Conservation (phyloP, 1,140 invertebrate genomes). For the Drosophila azteca region DNA sequence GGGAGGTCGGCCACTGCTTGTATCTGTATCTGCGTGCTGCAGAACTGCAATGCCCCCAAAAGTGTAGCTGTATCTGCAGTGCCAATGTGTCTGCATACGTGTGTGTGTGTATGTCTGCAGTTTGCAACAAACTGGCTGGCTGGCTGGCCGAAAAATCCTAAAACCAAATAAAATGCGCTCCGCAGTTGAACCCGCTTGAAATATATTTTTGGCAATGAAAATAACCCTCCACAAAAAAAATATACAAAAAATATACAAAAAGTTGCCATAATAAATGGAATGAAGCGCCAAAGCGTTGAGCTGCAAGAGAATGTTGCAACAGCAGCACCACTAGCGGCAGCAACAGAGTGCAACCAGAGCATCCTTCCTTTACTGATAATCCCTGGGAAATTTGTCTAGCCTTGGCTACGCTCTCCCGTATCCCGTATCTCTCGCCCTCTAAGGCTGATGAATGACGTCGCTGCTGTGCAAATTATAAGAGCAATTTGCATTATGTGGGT, state of each 20-base stretch:
- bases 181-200: conserved; percentile 70
- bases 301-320: conserved; percentile 65
- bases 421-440: conserved; percentile 21
- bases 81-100: conserved; percentile 30
- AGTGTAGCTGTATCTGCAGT: conserved; percentile 47
- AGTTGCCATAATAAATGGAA: conserved; percentile 73
- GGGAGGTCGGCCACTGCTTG: conserved; percentile 34
- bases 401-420: conserved; percentile 9
- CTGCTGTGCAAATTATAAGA: conserved; percentile 77
- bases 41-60: conserved; percentile 24
- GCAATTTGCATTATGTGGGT: conserved; percentile 80
- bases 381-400: conserved; percentile 72
- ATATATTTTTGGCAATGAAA: conserved; percentile 78
- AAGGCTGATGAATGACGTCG: conserved; percentile 73
- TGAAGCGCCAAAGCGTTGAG: conserved; percentile 67
- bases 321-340: conserved; percentile 41
- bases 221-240: conserved; percentile 25
- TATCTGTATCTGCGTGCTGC: conserved; percentile 37
- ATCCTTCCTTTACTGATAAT: conserved; percentile 59
- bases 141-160: conserved; percentile 45
- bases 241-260: conserved; percentile 16
- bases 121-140: conserved; percentile 59
- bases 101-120: conserved; percentile 16
- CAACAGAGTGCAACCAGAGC: conserved; percentile 34
- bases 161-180: conserved; percentile 69